Conservation (phyloP, 2,888 invertebrate species). For the Malacosoma neustria region DNA sequence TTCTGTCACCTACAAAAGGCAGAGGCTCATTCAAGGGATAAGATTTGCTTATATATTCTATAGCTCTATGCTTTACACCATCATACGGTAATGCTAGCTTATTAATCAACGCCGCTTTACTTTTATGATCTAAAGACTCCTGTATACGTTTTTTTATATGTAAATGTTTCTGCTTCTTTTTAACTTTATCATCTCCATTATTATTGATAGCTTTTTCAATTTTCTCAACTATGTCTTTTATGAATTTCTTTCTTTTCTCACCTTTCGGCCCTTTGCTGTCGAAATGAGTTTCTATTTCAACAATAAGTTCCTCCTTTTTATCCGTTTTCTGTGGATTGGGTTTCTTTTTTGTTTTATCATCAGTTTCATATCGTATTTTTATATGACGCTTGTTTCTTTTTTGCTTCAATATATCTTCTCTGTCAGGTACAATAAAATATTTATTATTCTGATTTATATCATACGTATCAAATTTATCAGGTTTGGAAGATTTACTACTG, state of each 20-base stretch:
- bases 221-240: conserved; percentile 45
- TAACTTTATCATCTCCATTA: conserved; percentile 18
- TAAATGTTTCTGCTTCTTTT: conserved; percentile 20
- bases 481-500: too few species aligned
- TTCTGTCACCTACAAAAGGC: conserved; percentile 21
- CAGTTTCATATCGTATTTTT: conserved; percentile 30
- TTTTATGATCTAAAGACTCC: conserved; percentile 31
- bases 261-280: conserved; percentile 50
- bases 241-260: conserved; percentile 48
- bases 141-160: conserved; percentile 47
- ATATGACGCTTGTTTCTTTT: conserved; percentile 44
- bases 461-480: too few species aligned
- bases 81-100: conserved; percentile 19
- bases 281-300: conserved; percentile 65
- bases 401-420: conserved; percentile 9
- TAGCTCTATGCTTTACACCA: conserved; percentile 27
- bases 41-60: conserved; percentile 40
- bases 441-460: too few species aligned
- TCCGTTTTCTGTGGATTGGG: conserved; percentile 18
- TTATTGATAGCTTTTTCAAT: conserved; percentile 51
- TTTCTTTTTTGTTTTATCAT: conserved; percentile 9
- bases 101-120: conserved; percentile 13
- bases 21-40: conserved; percentile 13
- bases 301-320: conserved; percentile 41
- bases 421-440: neutral